Evolutionary conservation across 2,113 vertebrate genomes (phyloP).

Genomic region (Pluvianellus socialis): DNA sequence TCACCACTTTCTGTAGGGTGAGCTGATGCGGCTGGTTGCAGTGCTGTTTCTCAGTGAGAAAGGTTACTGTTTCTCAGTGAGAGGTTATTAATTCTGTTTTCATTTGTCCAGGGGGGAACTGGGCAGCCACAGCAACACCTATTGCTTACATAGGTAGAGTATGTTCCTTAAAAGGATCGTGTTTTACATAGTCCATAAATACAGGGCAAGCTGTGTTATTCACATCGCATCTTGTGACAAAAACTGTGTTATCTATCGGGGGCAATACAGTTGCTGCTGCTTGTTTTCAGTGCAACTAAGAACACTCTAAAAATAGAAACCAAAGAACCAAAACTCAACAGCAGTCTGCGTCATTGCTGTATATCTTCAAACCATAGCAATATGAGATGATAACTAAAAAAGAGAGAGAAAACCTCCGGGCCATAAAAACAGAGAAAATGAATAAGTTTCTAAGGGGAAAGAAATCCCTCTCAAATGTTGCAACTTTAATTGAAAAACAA

Average conservation of each 20-base stretch:
- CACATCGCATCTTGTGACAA: neutral
- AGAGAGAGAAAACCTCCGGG: constrained; percentile 7
- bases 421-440: constrained; percentile 21
- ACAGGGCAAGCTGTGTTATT: neutral
- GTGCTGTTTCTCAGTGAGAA: neutral
- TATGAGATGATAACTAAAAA: constrained; percentile 45
- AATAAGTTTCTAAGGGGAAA: neutral
- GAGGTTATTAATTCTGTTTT: neutral
- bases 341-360: constrained; percentile 31
- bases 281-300: neutral
- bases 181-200: neutral
- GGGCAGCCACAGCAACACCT: neutral
- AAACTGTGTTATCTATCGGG: neutral
- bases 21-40: neutral
- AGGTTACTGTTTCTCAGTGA: neutral
- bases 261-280: neutral
- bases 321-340: constrained; percentile 22
- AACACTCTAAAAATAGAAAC: constrained; percentile 48
- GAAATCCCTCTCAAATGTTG: neutral
- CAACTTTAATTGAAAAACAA: constrained; percentile 41
- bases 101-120: neutral
- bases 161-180: neutral
- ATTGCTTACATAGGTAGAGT: neutral
- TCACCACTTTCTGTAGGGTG: neutral
- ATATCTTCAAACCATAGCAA: constrained; percentile 26